Evolutionary conservation across 2,797 vertebrate species (phyloP).

Genomic region (Champsocephalus esox): DNA sequence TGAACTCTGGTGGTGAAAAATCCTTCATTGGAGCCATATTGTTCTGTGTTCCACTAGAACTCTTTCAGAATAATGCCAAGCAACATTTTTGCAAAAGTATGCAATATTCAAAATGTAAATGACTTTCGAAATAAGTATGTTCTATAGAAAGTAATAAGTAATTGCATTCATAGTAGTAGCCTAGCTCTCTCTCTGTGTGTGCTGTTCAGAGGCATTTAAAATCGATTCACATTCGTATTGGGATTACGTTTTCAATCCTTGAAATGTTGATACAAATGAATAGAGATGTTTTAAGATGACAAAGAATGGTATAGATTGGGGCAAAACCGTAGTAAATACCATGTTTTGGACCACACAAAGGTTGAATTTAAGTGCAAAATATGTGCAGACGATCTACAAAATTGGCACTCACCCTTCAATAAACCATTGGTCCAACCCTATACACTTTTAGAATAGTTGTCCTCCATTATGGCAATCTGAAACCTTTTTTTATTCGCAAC

Average conservation of each 20-base stretch:
- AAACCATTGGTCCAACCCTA: slow-evolving; percentile 48
- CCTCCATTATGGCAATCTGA: slow-evolving; percentile 17
- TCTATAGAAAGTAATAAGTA: no score
- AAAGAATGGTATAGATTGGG: no score
- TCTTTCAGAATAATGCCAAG: slow-evolving; percentile 17
- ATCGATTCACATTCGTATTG: no score
- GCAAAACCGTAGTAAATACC: no score
- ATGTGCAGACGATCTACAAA: not conserved
- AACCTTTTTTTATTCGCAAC: slow-evolving; percentile 18
- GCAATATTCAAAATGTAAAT: slow-evolving; percentile 6
- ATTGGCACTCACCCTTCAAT: slow-evolving; percentile 41
- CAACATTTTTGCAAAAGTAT: not conserved
- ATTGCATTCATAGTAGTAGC: no score
- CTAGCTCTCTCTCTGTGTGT: no score
- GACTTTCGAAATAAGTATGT: no score
- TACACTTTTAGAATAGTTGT: slow-evolving; percentile 29
- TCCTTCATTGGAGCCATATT: not conserved
- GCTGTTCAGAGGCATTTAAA: no score
- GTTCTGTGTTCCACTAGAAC: not conserved
- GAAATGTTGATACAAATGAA: no score
- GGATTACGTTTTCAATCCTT: no score
- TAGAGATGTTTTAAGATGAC: no score
- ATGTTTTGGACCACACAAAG: not conserved
- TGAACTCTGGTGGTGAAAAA: not conserved
- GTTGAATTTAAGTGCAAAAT: slow-evolving; percentile 3